A percentile compares a stretch with the other conserved stretches of the same genome.
Evolutionary conservation across 2,797 vertebrate species (phyloP).

Genomic region (Enteromius afrohamiltoni): DNA sequence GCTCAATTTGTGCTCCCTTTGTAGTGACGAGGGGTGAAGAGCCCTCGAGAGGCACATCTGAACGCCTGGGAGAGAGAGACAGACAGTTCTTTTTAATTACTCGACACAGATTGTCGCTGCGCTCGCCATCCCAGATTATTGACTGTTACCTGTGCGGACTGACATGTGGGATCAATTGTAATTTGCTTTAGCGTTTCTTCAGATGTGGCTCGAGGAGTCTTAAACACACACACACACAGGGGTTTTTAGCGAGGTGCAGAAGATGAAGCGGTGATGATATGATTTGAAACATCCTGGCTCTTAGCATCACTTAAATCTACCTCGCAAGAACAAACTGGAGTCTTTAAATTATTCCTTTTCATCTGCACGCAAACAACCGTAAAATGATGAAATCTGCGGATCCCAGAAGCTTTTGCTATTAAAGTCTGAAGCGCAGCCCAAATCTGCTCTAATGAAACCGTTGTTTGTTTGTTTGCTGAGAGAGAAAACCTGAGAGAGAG

Average conservation of each 20-base stretch:
- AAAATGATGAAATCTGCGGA: constrained; percentile 37
- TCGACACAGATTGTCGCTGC: constrained; percentile 58
- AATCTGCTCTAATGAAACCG: constrained; percentile 39
- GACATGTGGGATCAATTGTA: constrained; percentile 63
- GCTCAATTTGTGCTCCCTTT: constrained; percentile 55
- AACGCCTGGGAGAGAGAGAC: constrained; percentile 37
- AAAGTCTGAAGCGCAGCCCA: constrained; percentile 16
- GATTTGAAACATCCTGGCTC: constrained; percentile 48
- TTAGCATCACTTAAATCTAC: constrained; percentile 50
- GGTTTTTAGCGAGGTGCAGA: not conserved
- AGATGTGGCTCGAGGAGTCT: constrained; percentile 22
- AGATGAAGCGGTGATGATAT: constrained; percentile 39
- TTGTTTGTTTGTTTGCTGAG: constrained; percentile 42
- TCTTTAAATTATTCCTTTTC: constrained; percentile 47
- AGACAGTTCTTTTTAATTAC: constrained; percentile 59
- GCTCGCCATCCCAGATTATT: constrained; percentile 53
- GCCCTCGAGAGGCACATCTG: constrained; percentile 27
- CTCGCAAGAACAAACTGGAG: constrained; percentile 42
- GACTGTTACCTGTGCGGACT: constrained; percentile 65
- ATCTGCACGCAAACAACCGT: constrained; percentile 34
- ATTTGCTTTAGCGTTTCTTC: constrained; percentile 62
- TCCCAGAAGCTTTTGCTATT: constrained; percentile 43
- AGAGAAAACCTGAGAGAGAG: constrained; percentile 28
- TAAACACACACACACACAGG: constrained; percentile 5
- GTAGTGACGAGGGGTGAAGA: constrained; percentile 39